Evolutionary conservation across 2,113 vertebrate species (phyloP).

Genomic region (Dipodomys ordii): DNA sequence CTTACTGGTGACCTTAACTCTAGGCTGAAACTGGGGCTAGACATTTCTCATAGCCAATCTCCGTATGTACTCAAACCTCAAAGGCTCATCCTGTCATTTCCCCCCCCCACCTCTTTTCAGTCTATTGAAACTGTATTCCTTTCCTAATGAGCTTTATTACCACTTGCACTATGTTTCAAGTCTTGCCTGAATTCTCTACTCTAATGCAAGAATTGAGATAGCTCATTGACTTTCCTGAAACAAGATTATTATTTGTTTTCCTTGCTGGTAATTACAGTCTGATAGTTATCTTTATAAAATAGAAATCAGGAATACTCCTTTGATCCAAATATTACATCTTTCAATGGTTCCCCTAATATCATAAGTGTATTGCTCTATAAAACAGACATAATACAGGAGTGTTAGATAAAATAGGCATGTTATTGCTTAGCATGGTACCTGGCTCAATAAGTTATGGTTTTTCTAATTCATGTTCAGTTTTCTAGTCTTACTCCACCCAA

Average conservation of each 20-base stretch:
- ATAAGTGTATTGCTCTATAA: neutral
- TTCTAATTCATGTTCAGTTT: neutral
- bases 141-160: no score
- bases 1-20: no score
- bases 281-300: neutral
- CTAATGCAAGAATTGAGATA: no score
- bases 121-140: no score
- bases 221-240: no score
- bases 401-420: neutral
- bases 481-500: neutral
- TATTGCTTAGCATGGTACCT: neutral
- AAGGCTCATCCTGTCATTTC: no score
- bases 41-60: no score
- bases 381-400: neutral
- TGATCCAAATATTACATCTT: slow-evolving; percentile 1
- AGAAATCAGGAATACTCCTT: neutral
- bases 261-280: neutral
- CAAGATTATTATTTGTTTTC: neutral
- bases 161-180: no score
- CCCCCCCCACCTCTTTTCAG: no score
- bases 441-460: neutral
- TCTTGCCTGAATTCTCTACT: neutral
- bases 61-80: no score
- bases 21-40: no score
- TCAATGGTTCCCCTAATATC: neutral